Evolutionary conservation across 2,888 invertebrate genomes (phyloP).

Genomic region (Podotricha telesiphe): DNA sequence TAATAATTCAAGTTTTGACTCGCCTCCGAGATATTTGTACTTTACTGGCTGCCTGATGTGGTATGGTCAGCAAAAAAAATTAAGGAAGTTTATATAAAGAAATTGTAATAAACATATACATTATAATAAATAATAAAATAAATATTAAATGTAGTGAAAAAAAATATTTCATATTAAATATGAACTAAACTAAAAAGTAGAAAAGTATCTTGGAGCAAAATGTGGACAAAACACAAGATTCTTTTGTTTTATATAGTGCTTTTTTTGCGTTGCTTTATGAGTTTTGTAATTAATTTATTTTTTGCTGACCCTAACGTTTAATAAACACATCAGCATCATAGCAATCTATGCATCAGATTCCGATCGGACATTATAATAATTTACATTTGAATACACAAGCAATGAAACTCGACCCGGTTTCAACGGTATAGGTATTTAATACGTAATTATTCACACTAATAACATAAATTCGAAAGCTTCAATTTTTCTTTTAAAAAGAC

Average conservation of each 20-base stretch:
- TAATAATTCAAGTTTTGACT: slow-evolving; percentile 28
- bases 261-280: not conserved
- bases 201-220: no score
- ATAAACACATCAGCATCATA: slow-evolving; percentile 42
- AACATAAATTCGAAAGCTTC: slow-evolving; percentile 26
- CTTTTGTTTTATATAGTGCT: no score
- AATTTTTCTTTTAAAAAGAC: slow-evolving; percentile 15
- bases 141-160: no score
- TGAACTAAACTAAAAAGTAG: no score
- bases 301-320: slow-evolving; percentile 31
- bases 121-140: no score
- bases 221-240: no score
- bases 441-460: slow-evolving; percentile 28
- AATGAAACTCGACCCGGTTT: slow-evolving; percentile 50
- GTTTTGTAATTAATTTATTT: slow-evolving; percentile 3
- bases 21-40: slow-evolving; percentile 28
- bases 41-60: slow-evolving; percentile 12
- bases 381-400: slow-evolving; percentile 48
- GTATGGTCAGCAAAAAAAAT: slow-evolving; percentile 16
- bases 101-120: no score
- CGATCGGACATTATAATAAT: slow-evolving; percentile 40
- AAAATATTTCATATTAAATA: no score
- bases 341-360: slow-evolving; percentile 31
- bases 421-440: slow-evolving; percentile 30
- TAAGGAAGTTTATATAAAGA: not conserved